Conservation (phyloP, 2,113 vertebrate species). For the Pachyramphus minor region DNA sequence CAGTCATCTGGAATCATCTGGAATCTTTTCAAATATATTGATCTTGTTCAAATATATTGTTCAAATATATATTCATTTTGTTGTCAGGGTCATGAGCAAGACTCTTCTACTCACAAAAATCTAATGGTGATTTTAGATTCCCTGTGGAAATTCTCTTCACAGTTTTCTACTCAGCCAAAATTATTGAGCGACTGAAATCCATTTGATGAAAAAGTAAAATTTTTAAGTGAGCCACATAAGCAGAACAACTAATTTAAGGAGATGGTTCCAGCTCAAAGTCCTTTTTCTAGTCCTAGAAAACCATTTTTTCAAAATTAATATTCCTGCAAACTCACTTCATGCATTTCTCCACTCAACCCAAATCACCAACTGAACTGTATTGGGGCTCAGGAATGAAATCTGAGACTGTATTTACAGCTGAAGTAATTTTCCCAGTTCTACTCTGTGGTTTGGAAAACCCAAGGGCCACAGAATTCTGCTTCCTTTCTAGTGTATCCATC, state of each 20-base stretch:
- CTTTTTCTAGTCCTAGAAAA: neutral
- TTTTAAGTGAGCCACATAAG: neutral
- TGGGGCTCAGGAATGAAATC: neutral
- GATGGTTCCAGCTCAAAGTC: neutral
- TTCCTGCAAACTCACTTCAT: neutral
- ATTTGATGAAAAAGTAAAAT: neutral
- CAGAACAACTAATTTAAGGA: neutral
- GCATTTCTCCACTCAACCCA: neutral
- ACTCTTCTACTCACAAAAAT: neutral
- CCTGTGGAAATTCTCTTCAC: neutral
- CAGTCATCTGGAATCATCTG: neutral
- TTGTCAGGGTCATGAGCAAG: neutral
- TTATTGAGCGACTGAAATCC: neutral
- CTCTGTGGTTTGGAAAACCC: neutral
- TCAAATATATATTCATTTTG: no score
- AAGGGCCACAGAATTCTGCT: neutral
- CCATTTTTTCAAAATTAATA: neutral
- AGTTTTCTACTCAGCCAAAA: neutral
- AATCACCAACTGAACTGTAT: neutral
- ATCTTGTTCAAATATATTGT: neutral
- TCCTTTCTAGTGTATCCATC: neutral
- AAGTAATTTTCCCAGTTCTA: neutral
- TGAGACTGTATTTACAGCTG: neutral
- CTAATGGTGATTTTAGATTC: neutral
- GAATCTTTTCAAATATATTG: neutral